Evolutionary conservation across 30 jellyfish, hydroid and myxozoan genomes (phyloP), one percentile per base, ranked within the genome.

Genomic region (Nemopilema nomurai): DNA sequence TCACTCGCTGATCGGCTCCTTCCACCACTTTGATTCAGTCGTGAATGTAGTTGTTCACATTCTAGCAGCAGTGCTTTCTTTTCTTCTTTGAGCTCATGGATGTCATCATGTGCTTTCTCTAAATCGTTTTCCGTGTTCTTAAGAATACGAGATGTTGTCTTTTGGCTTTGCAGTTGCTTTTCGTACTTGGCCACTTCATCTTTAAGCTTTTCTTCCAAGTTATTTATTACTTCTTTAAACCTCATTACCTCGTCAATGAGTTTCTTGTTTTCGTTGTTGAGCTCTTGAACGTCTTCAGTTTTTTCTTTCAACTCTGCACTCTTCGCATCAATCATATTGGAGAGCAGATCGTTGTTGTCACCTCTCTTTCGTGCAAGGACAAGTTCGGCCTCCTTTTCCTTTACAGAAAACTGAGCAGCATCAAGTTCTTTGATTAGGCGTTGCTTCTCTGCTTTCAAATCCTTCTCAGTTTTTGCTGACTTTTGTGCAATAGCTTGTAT

Each of bases 161-260:
- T 74, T 8, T 50, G 19, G n/a, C 22, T 23, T 21, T 41, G 50
- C n/a, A 74, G 23, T n/a, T 41, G 71, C 23, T 74, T 50, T 23
- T 50, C 51, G 72, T 30, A 22, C 1, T 18, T 74, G 20, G 20
- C 52, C 22, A 31, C 23, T 23, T 74, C 64, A 20, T 28, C 16
- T 74, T 74, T 51, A 7, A 74, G 72, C 31, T 7, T 8, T 22
- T 50, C 72, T 23, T 74, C 52, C 16, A 74, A 49, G 18, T 74
- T 23, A 1, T 41, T n/a, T 0, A 74, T 27, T 41, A 51, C 49
- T 1, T 50, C 22, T 27, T 49, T 71, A 33, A n/a, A 49, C 9
- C 27, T 50, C 21, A 71, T 74, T 41, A 49, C 71, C 26, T 74
- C 84, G 51, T 6, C 20, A 27, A 49, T 49, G 25, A 74, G 27